Base-by-base conservation (phyloP, 2,888 invertebrate genomes). In the Stegophylla sp. region DNA sequence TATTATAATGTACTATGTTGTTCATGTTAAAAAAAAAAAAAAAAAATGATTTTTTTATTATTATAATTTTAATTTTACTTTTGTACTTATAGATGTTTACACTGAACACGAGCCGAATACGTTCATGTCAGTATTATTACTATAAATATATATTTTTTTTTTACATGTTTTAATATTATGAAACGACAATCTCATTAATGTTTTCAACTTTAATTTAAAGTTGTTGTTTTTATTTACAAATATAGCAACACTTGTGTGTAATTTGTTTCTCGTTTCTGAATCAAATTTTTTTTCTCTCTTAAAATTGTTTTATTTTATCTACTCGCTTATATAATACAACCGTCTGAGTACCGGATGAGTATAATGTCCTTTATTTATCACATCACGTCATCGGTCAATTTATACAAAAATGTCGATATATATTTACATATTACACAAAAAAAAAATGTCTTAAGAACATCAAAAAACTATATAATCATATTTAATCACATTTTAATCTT, bases 161-260 rank as follows among this genome's bases (percentile, higher is more conserved):
- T 51, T 51, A 48, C 7, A 51, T 69, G 20, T 28, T 69, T n/a
- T n/a, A n/a, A n/a, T 69, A 51, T 69, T 69, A 69, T 28, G 9
- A 51, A 53, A 53, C 17, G 69, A 69, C 69, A 69, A 69, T 69
- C 69, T 69, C 20, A 69, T 69, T 34, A 34, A 69, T 69, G 51
- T 51, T 51, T 69, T 69, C 28, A 28, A 51, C 17, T 28, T 20
- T 13, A 20, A 34, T 28, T 20, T 13, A 20, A 34, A 53, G 7
- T 41, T 15, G n/a, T 69, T 48, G 9, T 53, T 34, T 53, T 69
- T 71, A 23, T 34, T 53, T 71, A 53, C 34, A 71, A 53, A 71
- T 71, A 53, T 41, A 71, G 53, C 15, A 34, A 53, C 34, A 71
- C 12, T 69, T 66, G 4, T 51, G 48, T 51, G 61, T 28, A 15